Evolutionary conservation across 1,140 invertebrate species (phyloP), one percentile per base, ranked within the genome.

Genomic region (Hyposmocoma kahamanoa): DNA sequence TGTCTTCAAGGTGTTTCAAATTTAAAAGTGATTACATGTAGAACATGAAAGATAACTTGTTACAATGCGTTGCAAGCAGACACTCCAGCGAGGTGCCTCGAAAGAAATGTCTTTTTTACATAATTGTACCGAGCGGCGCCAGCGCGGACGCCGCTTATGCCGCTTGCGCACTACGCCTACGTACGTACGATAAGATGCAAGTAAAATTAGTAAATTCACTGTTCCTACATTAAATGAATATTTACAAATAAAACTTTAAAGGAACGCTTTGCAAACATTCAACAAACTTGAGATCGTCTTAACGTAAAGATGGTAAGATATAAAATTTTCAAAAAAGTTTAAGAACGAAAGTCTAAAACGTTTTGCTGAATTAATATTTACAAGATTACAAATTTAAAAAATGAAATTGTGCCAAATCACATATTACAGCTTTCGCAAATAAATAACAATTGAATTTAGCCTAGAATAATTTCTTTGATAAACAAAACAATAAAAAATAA

Each of bases 211-310:
- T 80, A 76, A 80, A 84, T 78, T 80, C 78, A 82, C 69, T 75
- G 80, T 80, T 65, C 75, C 77, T 84, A 84, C 70, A 71, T 71
- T 78, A 75, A 74, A 82, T 63, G 60, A 78, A 84, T 84, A 84
- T 83, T 80, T 84, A 84, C 81, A 84, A 81, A 84, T 84, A 84
- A 84, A 84, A 81, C 77, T 83, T 84, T 84, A 81, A 84, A 84
- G 79, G 81, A 84, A 84, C 81, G 81, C 81, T 84, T 84, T 81
- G 81, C 75, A 84, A 84, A 84, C 79, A 84, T 84, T 81, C 79
- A 84, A 81, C 79, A 84, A 83, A 84, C 75, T 82, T 85, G 79
- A 85, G 82, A 85, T 85, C 82, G 78, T 82, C 79, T 83, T 84
- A 83, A 82, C 72, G 72, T 84, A 84, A 78, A 75, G 77, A 83